phyloP scores from a whole-genome alignment of 2,113 vertebrate genomes.

The Coregonus clupeaformis region DNA sequence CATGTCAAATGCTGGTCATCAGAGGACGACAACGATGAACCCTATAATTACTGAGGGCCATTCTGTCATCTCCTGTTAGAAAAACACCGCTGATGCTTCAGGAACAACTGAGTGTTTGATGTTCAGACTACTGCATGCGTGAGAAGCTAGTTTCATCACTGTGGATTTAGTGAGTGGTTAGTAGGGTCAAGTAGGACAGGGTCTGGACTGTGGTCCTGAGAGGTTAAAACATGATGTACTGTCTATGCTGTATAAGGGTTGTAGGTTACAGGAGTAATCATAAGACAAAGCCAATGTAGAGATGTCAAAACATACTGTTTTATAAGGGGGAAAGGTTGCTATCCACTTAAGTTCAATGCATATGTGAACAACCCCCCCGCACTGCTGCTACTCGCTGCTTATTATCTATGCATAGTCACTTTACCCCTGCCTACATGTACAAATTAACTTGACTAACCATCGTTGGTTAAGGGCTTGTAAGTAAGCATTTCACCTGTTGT shows the following conservation, averaged over 20 bases:
- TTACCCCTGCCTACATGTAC: too few species aligned
- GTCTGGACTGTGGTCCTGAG: constrained; percentile 19
- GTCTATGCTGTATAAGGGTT: not conserved
- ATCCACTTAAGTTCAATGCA: not conserved
- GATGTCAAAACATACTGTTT: not conserved
- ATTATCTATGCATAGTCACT: too few species aligned
- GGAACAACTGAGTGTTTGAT: constrained; percentile 30
- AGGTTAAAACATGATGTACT: not conserved
- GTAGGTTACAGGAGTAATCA: not conserved
- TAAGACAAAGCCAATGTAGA: not conserved
- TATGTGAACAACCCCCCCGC: not conserved
- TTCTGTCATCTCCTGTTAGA: constrained; percentile 68
- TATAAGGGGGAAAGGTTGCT: not conserved
- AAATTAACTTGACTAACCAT: too few species aligned
- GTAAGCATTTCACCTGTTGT: too few species aligned
- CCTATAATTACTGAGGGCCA: constrained; percentile 75
- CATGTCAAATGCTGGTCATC: constrained; percentile 68
- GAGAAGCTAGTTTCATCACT: not conserved
- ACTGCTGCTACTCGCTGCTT: too few species aligned
- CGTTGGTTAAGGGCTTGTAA: too few species aligned
- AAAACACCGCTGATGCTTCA: constrained; percentile 58
- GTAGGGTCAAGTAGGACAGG: constrained; percentile 7
- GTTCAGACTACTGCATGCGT: not conserved
- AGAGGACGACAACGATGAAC: constrained; percentile 67
- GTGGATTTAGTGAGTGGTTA: not conserved